Base-by-base conservation (phyloP, 2,888 invertebrate genomes). In the Iselma pallidipennis region DNA sequence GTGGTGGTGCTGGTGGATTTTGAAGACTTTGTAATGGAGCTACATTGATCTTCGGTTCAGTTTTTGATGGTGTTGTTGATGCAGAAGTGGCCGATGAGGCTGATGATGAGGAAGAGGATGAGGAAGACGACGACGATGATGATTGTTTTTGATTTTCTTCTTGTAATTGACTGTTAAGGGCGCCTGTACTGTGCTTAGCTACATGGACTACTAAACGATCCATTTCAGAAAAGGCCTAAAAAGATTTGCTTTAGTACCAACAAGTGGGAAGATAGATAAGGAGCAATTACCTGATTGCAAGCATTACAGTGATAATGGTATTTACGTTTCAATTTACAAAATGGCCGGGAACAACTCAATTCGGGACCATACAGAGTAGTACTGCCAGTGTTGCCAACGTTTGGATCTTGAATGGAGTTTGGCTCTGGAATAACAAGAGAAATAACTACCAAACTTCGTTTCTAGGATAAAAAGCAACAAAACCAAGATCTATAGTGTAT, bases 261-360 rank as follows among this genome's bases (percentile, higher is more conserved):
- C n/a, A n/a, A n/a, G n/a, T n/a, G n/a, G n/a, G n/a, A n/a, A n/a
- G n/a, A n/a, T n/a, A 33, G 9, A 12, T 14, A 9, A 16, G 10
- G 21, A 26, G 50, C 33, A 55, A 69, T 66, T 76, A 85, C 85
- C 81, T 91, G 92, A 79, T 91, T 91, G 81, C 92, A 92, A 52
- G 89, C 86, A 75, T 89, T 88, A 80, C 92, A 92, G 76, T 93
- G 92, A 75, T 89, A 91, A 75, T 92, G 92, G 67, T 89, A 88
- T 74, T 90, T 89, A 63, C 90, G 85, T 79, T 91, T 92, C 68
- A 92, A 83, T 78, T 92, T 92, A 80, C 92, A 92, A 78, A 92
- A 92, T 4, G 92, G 91, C 19, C 91, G 83, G 55, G 90, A 88
- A 78, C 92, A 92, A 55, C 87, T 86, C 59, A 86, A 82, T 66